Evolutionary conservation across 2,888 invertebrate species (phyloP).

Genomic region (Hirtodrosophila confusa): DNA sequence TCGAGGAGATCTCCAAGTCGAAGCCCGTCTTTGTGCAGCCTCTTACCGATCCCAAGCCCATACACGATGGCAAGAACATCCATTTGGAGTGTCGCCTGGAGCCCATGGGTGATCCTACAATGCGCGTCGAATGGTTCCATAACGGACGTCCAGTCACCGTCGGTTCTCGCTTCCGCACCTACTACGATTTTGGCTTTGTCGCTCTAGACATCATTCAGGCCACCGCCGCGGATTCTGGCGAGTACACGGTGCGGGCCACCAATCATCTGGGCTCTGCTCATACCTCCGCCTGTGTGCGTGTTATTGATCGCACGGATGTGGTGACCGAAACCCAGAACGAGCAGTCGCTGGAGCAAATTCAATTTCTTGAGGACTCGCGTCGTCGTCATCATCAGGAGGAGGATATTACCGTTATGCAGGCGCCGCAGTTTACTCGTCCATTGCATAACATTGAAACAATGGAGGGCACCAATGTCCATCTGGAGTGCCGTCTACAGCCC

Average conservation of each 20-base stretch:
- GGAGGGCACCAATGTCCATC: conserved; percentile 95
- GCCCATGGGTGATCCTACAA: conserved; percentile 97
- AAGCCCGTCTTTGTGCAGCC: conserved; percentile 97
- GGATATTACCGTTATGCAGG: conserved; percentile 92
- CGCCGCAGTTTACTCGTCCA: conserved; percentile 94
- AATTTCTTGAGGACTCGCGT: conserved; percentile 93
- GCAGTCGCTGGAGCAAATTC: conserved; percentile 95
- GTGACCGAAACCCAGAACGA: conserved; percentile 96
- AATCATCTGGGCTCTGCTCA: conserved; percentile 97
- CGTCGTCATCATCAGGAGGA: conserved; percentile 90
- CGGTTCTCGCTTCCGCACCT: conserved; percentile 96
- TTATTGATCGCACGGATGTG: conserved; percentile 92
- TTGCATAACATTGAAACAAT: conserved; percentile 95
- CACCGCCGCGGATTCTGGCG: conserved; percentile 96
- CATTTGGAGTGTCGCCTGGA: conserved; percentile 96
- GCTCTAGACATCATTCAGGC: conserved; percentile 97
- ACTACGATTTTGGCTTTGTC: conserved; percentile 98
- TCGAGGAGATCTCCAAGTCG: conserved; percentile 96
- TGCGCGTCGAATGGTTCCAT: conserved; percentile 98
- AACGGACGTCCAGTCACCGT: conserved; percentile 95
- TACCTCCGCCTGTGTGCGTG: conserved; percentile 94
- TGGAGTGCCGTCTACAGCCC: conserved; percentile 95
- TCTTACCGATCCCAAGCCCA: conserved; percentile 92
- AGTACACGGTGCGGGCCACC: conserved; percentile 96
- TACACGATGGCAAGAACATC: conserved; percentile 94